Base-by-base conservation (phyloP, 1,140 invertebrate species). In the Bombus turneri region DNA sequence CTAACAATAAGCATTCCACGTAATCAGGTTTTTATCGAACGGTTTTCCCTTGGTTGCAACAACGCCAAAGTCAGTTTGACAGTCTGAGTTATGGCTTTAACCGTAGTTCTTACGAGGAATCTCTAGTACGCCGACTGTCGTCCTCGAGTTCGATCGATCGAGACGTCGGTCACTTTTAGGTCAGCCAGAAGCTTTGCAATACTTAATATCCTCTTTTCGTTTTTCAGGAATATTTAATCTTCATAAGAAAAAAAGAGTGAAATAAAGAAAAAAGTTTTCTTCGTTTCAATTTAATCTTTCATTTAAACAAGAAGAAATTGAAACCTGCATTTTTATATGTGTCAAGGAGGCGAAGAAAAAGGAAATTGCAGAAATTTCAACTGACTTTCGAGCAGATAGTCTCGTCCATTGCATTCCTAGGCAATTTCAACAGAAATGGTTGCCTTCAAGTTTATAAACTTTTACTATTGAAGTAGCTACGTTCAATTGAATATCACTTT, bases 131-230 rank as follows among this genome's bases (percentile, higher is more conserved):
- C 28, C 57, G 83, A 80, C 53, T 80, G 83, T 73, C 68, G 83
- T 80, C 80, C 83, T 79, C 68, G 68, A 18, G 31, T 80, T 53
- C 77, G 66, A 85, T 85, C 83, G 83, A 85, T 85, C 66, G 66
- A 71, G 28, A 72, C 83, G 68, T 66, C 68, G 76, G 83, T 80
- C 77, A 53, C 37, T 80, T 80, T 80, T 62, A 85, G 77, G 68
- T 85, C 83, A 85, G 34, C 69, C 66, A 53, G 47, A 72, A 72
- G 37, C 57, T 78, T 53, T 43, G 43, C 53, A 43, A 25, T 39
- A 64, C 15, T 3, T 66, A 57, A 69, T 73, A 73, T 47, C 9
- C 6, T 37, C 10, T 62, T 59, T 12, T 12, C 1, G 3, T 5
- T 62, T 62, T 5, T 62, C 15, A 25, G 10, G 37, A 69, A 69